These are phyloP conservation scores for Garra rufa DNA, from an alignment of 2,113 vertebrate species.

Conservation along the genomic window DNA sequence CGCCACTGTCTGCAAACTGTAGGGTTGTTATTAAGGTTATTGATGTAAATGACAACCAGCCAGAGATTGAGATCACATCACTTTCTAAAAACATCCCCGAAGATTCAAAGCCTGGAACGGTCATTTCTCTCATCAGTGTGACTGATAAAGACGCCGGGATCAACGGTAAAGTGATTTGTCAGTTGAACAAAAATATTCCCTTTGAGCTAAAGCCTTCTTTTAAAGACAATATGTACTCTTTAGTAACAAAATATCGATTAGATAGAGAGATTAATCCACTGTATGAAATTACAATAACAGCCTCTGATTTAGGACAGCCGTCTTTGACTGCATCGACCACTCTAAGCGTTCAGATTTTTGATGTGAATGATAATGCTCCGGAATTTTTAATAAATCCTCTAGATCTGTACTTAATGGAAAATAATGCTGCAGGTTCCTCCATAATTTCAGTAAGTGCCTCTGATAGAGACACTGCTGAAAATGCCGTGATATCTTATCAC, in stretches of 20 bases:
- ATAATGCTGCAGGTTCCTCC: constrained; percentile 62
- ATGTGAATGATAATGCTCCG: constrained; percentile 70
- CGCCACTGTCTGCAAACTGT: constrained; percentile 51
- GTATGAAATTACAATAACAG: constrained; percentile 70
- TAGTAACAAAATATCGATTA: constrained; percentile 65
- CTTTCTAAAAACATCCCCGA: constrained; percentile 64
- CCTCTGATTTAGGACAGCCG: constrained; percentile 55
- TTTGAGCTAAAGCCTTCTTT: constrained; percentile 72
- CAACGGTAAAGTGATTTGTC: constrained; percentile 72
- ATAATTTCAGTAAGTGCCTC: constrained; percentile 58
- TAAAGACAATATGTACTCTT: constrained; percentile 72
- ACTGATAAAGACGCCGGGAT: constrained; percentile 66
- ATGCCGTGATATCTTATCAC: constrained; percentile 56
- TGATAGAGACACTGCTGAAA: constrained; percentile 65
- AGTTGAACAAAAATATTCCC: constrained; percentile 55
- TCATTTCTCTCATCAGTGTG: constrained; percentile 70
- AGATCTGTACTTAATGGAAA: constrained; percentile 65
- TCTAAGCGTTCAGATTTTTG: constrained; percentile 50
- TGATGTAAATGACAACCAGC: constrained; percentile 74
- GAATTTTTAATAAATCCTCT: constrained; percentile 58
- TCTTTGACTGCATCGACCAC: constrained; percentile 44
- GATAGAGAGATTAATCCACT: constrained; percentile 64
- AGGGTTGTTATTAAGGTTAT: constrained; percentile 68
- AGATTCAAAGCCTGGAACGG: constrained; percentile 68
- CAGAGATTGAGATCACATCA: constrained; percentile 72